These are phyloP conservation scores for Australoheros facetus DNA, from an alignment of 2,797 vertebrate species.

Conservation along the genomic window DNA sequence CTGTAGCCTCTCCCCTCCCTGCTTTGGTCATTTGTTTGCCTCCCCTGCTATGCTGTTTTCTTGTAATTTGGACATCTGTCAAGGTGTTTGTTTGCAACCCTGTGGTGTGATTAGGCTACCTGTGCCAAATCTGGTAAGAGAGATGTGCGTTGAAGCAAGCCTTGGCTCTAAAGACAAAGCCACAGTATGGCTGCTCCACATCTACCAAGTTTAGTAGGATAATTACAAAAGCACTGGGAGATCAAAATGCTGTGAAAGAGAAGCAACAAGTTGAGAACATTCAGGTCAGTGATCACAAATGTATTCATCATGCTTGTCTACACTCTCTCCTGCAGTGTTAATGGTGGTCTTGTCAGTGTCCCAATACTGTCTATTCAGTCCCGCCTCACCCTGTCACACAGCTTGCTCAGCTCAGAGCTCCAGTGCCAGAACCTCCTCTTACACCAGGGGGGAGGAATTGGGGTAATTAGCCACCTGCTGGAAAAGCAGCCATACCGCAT, in stretches of 20 bases:
- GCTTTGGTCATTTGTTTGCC: slow-evolving; percentile 69
- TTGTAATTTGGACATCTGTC: slow-evolving; percentile 81
- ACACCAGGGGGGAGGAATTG: slow-evolving; percentile 28
- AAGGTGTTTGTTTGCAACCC: slow-evolving; percentile 72
- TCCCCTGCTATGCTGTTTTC: slow-evolving; percentile 69
- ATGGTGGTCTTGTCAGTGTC: slow-evolving; percentile 25
- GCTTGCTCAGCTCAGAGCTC: slow-evolving; percentile 36
- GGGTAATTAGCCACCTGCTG: slow-evolving; percentile 71
- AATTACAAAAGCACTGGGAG: slow-evolving; percentile 55
- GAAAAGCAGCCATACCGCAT: slow-evolving; percentile 23
- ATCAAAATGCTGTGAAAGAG: slow-evolving; percentile 21
- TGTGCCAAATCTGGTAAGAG: slow-evolving; percentile 71
- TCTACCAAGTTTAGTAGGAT: slow-evolving; percentile 35
- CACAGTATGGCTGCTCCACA: slow-evolving; percentile 48
- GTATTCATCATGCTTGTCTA: slow-evolving; percentile 25
- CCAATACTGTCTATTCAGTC: slow-evolving; percentile 29
- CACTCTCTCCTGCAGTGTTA: slow-evolving; percentile 18
- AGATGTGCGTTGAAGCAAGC: slow-evolving; percentile 56
- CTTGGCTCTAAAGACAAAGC: slow-evolving; percentile 54
- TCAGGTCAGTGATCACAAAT: slow-evolving; percentile 29
- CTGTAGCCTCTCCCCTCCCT: slow-evolving; percentile 41
- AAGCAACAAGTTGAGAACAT: slow-evolving; percentile 31
- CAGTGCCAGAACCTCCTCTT: slow-evolving; percentile 48
- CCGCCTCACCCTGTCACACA: slow-evolving; percentile 42
- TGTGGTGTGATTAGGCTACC: slow-evolving; percentile 63